Base-by-base conservation (phyloP, 2,888 invertebrate species). In the Ennomos quercinarius region DNA sequence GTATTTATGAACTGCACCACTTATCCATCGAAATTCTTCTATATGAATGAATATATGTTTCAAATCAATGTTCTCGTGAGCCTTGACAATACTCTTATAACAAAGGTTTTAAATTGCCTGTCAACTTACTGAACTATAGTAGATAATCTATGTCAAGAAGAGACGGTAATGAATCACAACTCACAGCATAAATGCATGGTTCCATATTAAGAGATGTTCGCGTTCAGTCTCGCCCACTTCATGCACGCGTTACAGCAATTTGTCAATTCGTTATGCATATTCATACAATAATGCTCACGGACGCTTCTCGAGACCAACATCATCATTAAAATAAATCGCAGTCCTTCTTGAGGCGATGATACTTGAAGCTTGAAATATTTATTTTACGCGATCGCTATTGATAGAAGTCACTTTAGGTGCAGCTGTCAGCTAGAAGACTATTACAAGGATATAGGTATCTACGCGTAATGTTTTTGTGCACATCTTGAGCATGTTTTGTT, bases 181-280 rank as follows among this genome's bases (percentile, higher is more conserved):
- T 75, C 71, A 72, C 44, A 11, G 10, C 13, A 40, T 10, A n/a
- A n/a, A 43, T 61, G 49, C 54, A 41, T 10, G 12, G 11, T 10
- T 40, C 59, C 59, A 46, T 60, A 52, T 66, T 56, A 43, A 66
- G 63, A 61, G 68, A 47, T 56, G 61, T 56, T n/a, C n/a, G n/a
- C n/a, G n/a, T n/a, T 62, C 45, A 49, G 63, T 62, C 60, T 50
- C 50, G 44, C 64, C 52, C 57, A 53, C 61, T 49, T 47, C 50
- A 44, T 63, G 63, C 66, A 66, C 66, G 47, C 34, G 34, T 48
- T 57, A 35, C 36, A 41, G 37, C 47, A 63, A 67, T 67, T 66
- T 60, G 58, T 63, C 54, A 67, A 70, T 70, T 66, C 56, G 57
- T 48, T 56, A 63, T 63, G 61, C 66, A 56, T 66, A 59, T 64